Evolutionary conservation across 2,888 invertebrate genomes (phyloP), one percentile per base, ranked within the genome.

Genomic region (Hemistola chrysoprasaria): DNA sequence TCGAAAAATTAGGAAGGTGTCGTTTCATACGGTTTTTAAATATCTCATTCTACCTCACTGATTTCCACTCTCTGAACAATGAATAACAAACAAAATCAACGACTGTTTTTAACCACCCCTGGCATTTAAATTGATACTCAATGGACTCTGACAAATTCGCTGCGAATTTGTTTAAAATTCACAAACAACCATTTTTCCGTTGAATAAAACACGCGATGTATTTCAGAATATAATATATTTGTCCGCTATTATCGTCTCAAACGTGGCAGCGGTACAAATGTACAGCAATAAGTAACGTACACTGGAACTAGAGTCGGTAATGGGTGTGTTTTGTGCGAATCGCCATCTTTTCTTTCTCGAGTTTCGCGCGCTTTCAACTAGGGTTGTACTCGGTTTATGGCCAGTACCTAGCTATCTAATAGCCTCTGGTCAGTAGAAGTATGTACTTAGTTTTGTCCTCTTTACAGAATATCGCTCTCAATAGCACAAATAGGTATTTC

Each of bases 291-390:
- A 71, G 62, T 66, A 73, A 70, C 68, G 55, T 43, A 49, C 53
- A 54, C 53, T 59, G 59, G 57, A 63, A 55, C 56, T 60, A 55
- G 56, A 60, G 64, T 63, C 69, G 64, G 73, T 75, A 76, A 76
- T 78, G 71, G 68, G 54, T 44, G 59, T 68, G 63, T 68, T 71
- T 68, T 65, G 62, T 58, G 62, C 50, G 59, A 61, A 61, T 63
- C 59, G 60, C 65, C 59, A 63, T 66, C 70, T 69, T 70, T 72
- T 71, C 65, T 68, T 69, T 61, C 24, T n/a, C 22, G 23, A 6
- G 30, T 31, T 64, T 67, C 65, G 59, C 66, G 59, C 63, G 58
- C 51, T 51, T 45, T 49, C 37, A 50, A 35, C 36, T 53, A 53
- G 51, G 40, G 49, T 28, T 27, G 49, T 9, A 23, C 34, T 6